Evolutionary conservation across 2,888 invertebrate species (phyloP), one percentile per base, ranked within the genome.

Genomic region (Acheta domesticus): DNA sequence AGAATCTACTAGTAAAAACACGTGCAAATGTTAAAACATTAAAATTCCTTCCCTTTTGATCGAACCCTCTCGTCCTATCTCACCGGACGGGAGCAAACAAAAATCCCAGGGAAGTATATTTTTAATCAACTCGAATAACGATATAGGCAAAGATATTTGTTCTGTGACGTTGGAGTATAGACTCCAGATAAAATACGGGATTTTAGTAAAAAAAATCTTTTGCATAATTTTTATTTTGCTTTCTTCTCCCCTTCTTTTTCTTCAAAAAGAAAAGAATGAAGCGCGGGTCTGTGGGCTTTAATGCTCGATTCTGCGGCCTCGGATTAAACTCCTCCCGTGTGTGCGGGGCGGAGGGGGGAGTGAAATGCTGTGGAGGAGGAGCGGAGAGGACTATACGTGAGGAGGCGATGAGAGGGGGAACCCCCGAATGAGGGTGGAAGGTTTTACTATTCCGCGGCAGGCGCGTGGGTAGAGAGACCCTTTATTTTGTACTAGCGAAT

Each of bases 161-260:
- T 16, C n/a, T 36, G 36, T 36, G 36, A 5, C 36, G 36, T n/a
- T 16, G 1, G 62, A 19, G 62, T 62, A n/a, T 19, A 62, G 62
- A 62, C 62, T 62, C n/a, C 16, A 62, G 62, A 62, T 62, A 62
- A 62, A 62, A 62, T 19, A 62, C n/a, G 62, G 16, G 4, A 8
- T 62, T 19, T 19, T 62, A 62, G 16, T 62, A 1, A 62, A 62
- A 62, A 62, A 62, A 62, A 14, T 19, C 14, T 62, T 62, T 62
- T 62, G n/a, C 62, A 62, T 62, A 62, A 62, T 62, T 62, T 62
- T 62, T 62, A 62, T 62, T 62, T n/a, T 62, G n/a, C 62, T 62
- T 62, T 62, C 62, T 62, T 62, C n/a, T 62, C 62, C 16, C 14
- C 62, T 16, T 62, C 62, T 62, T 16, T 62, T 12, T 62, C n/a